These are phyloP conservation scores for Drosophila greeni DNA, from an alignment of 2,888 invertebrate genomes.

Conservation along the genomic window DNA sequence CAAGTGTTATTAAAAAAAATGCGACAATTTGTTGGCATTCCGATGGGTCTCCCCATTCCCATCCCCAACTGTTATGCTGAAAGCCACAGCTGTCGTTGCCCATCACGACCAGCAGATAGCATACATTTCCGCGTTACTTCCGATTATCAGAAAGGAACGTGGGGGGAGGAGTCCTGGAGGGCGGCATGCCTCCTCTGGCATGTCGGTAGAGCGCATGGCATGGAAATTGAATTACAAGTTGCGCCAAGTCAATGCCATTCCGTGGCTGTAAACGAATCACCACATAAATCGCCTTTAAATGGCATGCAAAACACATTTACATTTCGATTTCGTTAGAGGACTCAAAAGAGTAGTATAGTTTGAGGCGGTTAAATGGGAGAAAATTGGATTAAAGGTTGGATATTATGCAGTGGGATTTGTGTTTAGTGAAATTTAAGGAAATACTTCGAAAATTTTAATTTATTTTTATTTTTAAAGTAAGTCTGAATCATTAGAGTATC, in stretches of 20 bases:
- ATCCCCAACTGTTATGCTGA: background rate
- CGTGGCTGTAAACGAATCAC: constrained; percentile 33
- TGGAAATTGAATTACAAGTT: constrained; percentile 60
- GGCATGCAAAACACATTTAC: constrained; percentile 23
- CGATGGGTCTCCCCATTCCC: background rate
- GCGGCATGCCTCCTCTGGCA: constrained; percentile 11
- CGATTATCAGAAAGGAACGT: constrained; percentile 20
- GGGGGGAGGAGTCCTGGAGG: background rate
- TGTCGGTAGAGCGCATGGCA: constrained; percentile 27
- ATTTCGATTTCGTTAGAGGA: background rate
- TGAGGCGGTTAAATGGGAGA: background rate
- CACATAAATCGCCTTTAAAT: constrained; percentile 35
- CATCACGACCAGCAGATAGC: constrained; percentile 32
- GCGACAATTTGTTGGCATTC: constrained; percentile 33
- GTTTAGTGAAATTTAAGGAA: background rate
- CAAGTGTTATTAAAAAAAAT: constrained; percentile 39
- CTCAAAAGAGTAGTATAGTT: background rate
- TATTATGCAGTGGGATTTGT: background rate
- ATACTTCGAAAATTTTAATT: background rate
- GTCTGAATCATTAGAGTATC: too few relatives aligned
- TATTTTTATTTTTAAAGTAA: too few relatives aligned
- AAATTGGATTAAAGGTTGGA: background rate
- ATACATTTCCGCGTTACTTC: constrained; percentile 38
- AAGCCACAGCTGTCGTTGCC: constrained; percentile 31
- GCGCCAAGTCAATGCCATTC: constrained; percentile 49